Evolutionary conservation across 2,797 vertebrate genomes (phyloP).

Genomic region (Gymnodraco acuticeps): DNA sequence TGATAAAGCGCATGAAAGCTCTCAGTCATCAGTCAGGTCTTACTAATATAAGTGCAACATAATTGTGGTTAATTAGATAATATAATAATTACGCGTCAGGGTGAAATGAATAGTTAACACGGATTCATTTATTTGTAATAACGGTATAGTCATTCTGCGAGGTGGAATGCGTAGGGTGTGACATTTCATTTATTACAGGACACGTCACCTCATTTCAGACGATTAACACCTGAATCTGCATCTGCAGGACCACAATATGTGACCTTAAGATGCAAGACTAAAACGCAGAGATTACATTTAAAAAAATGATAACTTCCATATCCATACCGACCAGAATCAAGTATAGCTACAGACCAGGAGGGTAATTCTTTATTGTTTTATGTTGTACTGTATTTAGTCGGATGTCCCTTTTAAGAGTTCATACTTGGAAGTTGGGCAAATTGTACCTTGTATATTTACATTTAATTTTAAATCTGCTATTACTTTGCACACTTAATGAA

Average conservation of each 20-base stretch:
- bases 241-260: not conserved
- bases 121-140: not conserved
- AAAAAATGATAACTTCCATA: not conserved
- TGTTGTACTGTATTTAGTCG: too few relatives aligned
- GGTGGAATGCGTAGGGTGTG: not conserved
- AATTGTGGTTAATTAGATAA: not conserved
- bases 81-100: not conserved
- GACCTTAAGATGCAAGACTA: not conserved
- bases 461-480: too few relatives aligned
- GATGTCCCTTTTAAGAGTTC: too few relatives aligned
- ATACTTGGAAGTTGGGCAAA: not conserved
- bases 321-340: not conserved
- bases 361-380: not conserved
- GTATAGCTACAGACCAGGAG: not conserved
- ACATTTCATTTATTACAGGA: slow-evolving; percentile 6
- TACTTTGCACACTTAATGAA: too few relatives aligned
- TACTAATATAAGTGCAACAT: not conserved
- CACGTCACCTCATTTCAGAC: too few relatives aligned
- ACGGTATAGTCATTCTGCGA: not conserved
- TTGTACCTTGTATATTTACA: too few relatives aligned
- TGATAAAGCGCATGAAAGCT: not conserved
- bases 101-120: slow-evolving; percentile 2
- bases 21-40: not conserved
- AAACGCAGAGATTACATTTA: not conserved
- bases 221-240: not conserved